These are phyloP conservation scores for Chiloscyllium punctatum DNA, from an alignment of 2,797 vertebrate genomes.

Conservation along the genomic window DNA sequence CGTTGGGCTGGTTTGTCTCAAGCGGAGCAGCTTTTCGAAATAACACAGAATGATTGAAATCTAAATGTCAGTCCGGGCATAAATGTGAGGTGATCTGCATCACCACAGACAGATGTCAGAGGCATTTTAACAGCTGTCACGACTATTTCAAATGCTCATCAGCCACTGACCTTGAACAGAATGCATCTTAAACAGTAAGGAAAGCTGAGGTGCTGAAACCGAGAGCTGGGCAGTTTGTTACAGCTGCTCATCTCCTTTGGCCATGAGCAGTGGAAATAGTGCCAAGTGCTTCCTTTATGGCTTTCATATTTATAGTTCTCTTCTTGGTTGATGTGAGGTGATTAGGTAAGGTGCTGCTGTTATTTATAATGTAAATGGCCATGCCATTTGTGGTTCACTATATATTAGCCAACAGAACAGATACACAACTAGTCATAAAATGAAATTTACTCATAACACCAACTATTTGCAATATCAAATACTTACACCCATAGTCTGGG, in stretches of 20 bases:
- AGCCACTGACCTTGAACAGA: conserved; percentile 31
- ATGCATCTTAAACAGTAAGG: background rate
- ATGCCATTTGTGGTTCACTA: too few relatives aligned
- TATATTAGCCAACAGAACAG: too few relatives aligned
- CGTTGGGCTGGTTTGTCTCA: background rate
- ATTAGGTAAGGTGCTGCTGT: background rate
- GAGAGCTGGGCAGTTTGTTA: background rate
- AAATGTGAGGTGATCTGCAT: conserved; percentile 23
- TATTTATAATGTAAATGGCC: background rate
- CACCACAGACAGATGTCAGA: conserved; percentile 20
- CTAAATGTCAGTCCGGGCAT: conserved; percentile 25
- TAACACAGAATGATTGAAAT: conserved; percentile 24
- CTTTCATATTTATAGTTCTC: background rate
- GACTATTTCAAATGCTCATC: conserved; percentile 28
- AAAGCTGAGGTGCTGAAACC: background rate
- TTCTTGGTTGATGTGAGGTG: background rate
- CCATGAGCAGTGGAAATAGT: background rate
- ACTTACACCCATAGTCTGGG: too few relatives aligned
- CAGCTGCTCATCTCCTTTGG: background rate
- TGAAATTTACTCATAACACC: too few relatives aligned
- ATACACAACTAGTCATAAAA: too few relatives aligned
- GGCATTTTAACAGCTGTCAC: conserved; percentile 35
- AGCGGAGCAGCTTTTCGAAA: background rate
- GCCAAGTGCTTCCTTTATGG: background rate
- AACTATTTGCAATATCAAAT: too few relatives aligned